A percentile compares a stretch with the other conserved stretches of the same genome.
Conservation (phyloP, 2,888 invertebrate species). For the Phalangium opilio region DNA sequence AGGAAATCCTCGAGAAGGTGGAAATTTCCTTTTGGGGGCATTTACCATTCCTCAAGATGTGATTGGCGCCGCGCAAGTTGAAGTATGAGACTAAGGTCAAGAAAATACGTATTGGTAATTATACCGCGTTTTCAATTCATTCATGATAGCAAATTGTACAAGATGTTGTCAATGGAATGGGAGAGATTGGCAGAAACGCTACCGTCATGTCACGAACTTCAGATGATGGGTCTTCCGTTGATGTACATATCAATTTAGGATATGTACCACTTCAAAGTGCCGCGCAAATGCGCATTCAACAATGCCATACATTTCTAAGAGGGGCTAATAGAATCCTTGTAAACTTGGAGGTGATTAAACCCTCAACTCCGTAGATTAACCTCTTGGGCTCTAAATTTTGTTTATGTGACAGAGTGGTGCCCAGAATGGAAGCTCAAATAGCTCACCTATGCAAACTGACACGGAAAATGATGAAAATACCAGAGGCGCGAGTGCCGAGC, state of each 20-base stretch:
- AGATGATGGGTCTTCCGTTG: constrained; percentile 30
- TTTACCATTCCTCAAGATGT: constrained; percentile 30
- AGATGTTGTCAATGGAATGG: constrained; percentile 30
- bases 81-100: constrained; percentile 21
- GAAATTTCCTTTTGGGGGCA: constrained; percentile 28
- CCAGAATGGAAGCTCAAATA: constrained; percentile 8
- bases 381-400: neutral
- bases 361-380: neutral
- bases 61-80: constrained; percentile 28
- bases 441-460: constrained; percentile 14
- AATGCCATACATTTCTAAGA: constrained; percentile 10
- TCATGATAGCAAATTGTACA: constrained; percentile 31
- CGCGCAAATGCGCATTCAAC: constrained; percentile 14
- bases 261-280: constrained; percentile 16
- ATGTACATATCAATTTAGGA: constrained; percentile 33
- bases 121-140: constrained; percentile 6
- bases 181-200: constrained; percentile 32
- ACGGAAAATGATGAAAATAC: constrained; percentile 8
- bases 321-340: constrained; percentile 11
- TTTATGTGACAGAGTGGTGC: constrained; percentile 6
- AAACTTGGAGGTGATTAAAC: constrained; percentile 9
- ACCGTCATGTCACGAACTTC: constrained; percentile 28
- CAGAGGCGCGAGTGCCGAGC: neutral
- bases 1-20: constrained; percentile 15
- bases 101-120: neutral